phyloP scores from a whole-genome alignment of 2,888 invertebrate genomes.

The Caprella mutica region DNA sequence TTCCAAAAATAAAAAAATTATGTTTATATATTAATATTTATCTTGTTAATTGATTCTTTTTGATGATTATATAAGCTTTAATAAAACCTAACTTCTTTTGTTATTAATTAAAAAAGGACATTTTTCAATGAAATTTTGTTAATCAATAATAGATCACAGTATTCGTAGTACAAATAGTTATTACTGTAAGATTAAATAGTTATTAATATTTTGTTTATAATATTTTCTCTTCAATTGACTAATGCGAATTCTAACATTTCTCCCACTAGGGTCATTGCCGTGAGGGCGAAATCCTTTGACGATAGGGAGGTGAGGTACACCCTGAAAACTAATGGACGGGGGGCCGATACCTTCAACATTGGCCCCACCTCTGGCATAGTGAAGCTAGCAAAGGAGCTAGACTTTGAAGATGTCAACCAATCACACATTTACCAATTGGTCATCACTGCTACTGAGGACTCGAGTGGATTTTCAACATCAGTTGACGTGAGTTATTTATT shows the following conservation, averaged over 20 bases:
- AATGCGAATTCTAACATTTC: constrained; percentile 21
- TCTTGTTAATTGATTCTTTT: too few species aligned
- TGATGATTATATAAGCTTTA: too few species aligned
- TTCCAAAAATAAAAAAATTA: too few species aligned
- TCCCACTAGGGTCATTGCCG: constrained; percentile 75
- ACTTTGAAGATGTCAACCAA: constrained; percentile 90
- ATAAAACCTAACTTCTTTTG: too few species aligned
- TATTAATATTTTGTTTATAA: too few species aligned
- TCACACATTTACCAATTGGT: constrained; percentile 82
- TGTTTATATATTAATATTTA: too few species aligned
- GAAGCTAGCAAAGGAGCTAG: constrained; percentile 85
- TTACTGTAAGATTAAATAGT: too few species aligned
- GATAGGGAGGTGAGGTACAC: constrained; percentile 91
- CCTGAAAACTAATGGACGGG: constrained; percentile 82
- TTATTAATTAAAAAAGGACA: too few species aligned
- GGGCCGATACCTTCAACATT: constrained; percentile 89
- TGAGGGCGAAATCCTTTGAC: constrained; percentile 94
- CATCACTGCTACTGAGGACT: constrained; percentile 91
- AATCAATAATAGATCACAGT: too few species aligned
- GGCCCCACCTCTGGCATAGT: constrained; percentile 89
- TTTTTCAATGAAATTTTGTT: too few species aligned
- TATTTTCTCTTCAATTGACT: too few species aligned
- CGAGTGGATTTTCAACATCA: constrained; percentile 89
- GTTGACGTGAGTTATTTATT: constrained; percentile 77
- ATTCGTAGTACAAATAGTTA: too few species aligned